These are phyloP conservation scores for Apis florea DNA, from an alignment of 1,140 invertebrate species.

Conservation along the genomic window DNA sequence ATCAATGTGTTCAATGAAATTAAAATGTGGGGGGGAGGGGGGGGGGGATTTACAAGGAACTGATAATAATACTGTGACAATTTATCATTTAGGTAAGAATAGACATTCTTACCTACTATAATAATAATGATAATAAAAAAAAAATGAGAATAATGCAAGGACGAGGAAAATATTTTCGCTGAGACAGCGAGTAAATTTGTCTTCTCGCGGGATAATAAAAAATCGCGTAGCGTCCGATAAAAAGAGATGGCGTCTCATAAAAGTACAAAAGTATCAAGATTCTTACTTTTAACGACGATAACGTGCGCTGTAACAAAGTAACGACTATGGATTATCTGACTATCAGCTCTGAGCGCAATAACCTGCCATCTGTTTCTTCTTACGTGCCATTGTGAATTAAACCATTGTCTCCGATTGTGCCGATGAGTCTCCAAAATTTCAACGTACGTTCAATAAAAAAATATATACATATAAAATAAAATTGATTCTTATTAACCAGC, in stretches of 20 bases:
- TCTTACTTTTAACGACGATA: slow-evolving; percentile 24
- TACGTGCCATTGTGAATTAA: not conserved
- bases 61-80: not conserved
- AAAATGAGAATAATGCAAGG: not conserved
- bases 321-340: slow-evolving; percentile 52
- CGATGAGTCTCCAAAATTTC: slow-evolving; percentile 30
- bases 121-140: not conserved
- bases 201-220: not conserved
- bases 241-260: not conserved
- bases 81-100: not conserved
- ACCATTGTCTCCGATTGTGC: slow-evolving; percentile 4
- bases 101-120: not conserved
- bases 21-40: no score
- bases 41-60: not conserved
- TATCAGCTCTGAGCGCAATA: slow-evolving; percentile 42
- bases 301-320: slow-evolving; percentile 28
- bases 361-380: slow-evolving; percentile 37
- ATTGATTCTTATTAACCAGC: no score
- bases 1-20: no score
- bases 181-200: slow-evolving; percentile 18
- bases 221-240: not conserved
- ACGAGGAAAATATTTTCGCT: not conserved
- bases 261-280: slow-evolving; percentile 20
- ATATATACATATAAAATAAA: no score
- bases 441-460: not conserved